Conservation (phyloP, 2,888 invertebrate species). For the Pteria penguin region DNA sequence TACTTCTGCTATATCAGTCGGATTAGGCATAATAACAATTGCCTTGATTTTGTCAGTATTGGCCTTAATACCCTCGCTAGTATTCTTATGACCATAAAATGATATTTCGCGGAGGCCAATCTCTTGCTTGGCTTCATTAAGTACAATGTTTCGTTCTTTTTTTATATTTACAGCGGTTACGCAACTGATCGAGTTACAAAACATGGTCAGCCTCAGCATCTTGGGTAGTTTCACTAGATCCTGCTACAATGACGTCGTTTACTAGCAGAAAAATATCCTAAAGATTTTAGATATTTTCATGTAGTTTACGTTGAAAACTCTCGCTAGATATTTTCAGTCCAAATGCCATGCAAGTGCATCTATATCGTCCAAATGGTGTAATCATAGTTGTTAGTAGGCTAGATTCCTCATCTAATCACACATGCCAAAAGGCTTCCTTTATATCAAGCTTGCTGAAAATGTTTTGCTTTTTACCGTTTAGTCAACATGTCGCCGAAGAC, state of each 20-base stretch:
- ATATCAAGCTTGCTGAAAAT: conserved; percentile 52
- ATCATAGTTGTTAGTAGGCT: conserved; percentile 55
- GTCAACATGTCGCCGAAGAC: no score
- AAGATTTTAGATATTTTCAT: conserved; percentile 36
- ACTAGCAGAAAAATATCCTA: conserved; percentile 39
- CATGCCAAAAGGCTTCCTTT: conserved; percentile 54
- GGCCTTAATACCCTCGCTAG: conserved; percentile 11
- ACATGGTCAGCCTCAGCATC: conserved; percentile 25
- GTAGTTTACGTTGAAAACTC: conserved; percentile 36
- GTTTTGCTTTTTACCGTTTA: conserved; percentile 36
- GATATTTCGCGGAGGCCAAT: conserved; percentile 17
- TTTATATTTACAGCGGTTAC: no score
- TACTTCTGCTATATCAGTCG: conserved; percentile 32
- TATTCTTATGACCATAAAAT: conserved; percentile 30
- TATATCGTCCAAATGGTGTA: conserved; percentile 48
- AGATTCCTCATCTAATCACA: conserved; percentile 43
- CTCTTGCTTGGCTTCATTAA: conserved; percentile 38
- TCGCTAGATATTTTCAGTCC: conserved; percentile 42
- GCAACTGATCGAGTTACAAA: conserved; percentile 12
- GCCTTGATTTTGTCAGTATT: no score
- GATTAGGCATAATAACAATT: no score
- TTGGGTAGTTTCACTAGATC: conserved; percentile 24
- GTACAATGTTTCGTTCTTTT: conserved; percentile 30
- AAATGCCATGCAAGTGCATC: conserved; percentile 49
- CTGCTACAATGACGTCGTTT: conserved; percentile 42